phyloP scores from a whole-genome alignment of 2,888 invertebrate species.

The Lasioglossum morio region DNA sequence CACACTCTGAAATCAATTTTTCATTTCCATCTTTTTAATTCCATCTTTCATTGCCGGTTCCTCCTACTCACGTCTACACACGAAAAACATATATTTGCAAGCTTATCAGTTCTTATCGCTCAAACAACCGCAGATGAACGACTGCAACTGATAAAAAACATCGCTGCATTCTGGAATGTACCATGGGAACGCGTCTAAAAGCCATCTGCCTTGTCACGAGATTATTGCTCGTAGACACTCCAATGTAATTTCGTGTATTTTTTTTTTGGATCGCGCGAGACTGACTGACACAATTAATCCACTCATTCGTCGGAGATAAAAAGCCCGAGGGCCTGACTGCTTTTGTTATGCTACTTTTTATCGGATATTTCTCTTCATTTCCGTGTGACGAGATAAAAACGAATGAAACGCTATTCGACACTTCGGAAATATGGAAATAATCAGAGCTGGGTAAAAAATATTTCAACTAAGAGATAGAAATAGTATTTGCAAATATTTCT shows the following conservation, averaged over 20 bases:
- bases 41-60: background rate
- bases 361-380: background rate
- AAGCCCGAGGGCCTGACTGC: background rate
- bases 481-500: too few relatives aligned
- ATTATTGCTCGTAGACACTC: background rate
- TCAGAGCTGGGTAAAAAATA: too few relatives aligned
- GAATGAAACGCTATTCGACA: background rate
- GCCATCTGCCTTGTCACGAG: conserved; percentile 8
- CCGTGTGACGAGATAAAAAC: background rate
- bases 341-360: background rate
- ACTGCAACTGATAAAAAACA: background rate
- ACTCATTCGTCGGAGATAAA: conserved; percentile 1
- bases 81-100: background rate
- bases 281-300: conserved; percentile 3
- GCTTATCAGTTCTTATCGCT: conserved; percentile 3
- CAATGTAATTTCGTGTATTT: background rate
- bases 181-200: background rate
- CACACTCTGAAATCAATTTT: background rate
- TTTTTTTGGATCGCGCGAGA: background rate
- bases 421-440: background rate
- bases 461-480: too few relatives aligned
- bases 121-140: background rate
- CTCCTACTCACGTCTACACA: background rate
- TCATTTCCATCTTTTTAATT: background rate
- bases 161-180: background rate